These are phyloP conservation scores for Drosophila ananassae DNA, from an alignment of 1,140 invertebrate genomes.

Conservation along the genomic window DNA sequence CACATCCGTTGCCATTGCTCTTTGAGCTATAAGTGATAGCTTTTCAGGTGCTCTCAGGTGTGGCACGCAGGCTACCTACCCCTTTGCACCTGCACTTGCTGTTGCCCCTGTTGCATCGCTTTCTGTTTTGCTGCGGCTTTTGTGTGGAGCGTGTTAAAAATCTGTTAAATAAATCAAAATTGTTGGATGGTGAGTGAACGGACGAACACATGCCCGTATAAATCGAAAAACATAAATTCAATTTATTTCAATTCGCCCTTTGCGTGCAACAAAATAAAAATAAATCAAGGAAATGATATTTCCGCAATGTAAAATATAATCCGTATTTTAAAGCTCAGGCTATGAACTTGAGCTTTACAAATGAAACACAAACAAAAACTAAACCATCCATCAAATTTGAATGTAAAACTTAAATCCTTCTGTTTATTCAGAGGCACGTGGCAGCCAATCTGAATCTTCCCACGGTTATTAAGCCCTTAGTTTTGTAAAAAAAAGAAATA, in stretches of 20 bases:
- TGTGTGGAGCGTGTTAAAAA: conserved; percentile 46
- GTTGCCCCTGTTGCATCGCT: conserved; percentile 2
- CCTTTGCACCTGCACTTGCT: conserved; percentile 23
- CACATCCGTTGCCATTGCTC: conserved; percentile 38
- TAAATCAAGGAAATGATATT: neutral
- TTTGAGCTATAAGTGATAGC: conserved; percentile 80
- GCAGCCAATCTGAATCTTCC: neutral
- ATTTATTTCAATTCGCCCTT: conserved; percentile 28
- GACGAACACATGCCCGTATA: conserved; percentile 25
- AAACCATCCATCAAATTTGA: neutral
- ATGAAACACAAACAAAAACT: neutral
- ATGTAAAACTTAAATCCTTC: neutral
- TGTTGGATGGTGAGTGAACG: conserved; percentile 31
- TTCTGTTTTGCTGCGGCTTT: conserved; percentile 19
- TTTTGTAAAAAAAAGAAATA: neutral
- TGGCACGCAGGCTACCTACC: conserved; percentile 42
- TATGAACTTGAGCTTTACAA: neutral
- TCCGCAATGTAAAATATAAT: neutral
- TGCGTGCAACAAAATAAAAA: neutral
- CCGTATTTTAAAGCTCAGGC: neutral
- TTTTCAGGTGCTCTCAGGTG: conserved; percentile 64
- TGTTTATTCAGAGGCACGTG: neutral
- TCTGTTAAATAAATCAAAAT: conserved; percentile 63
- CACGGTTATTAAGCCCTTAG: neutral
- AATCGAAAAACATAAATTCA: conserved; percentile 53